Percentiles rank a stretch among this genome's conserved stretches.
These are phyloP conservation scores for Sclerurus mexicanus DNA, from an alignment of 2,113 vertebrate species.

Conservation along the genomic window DNA sequence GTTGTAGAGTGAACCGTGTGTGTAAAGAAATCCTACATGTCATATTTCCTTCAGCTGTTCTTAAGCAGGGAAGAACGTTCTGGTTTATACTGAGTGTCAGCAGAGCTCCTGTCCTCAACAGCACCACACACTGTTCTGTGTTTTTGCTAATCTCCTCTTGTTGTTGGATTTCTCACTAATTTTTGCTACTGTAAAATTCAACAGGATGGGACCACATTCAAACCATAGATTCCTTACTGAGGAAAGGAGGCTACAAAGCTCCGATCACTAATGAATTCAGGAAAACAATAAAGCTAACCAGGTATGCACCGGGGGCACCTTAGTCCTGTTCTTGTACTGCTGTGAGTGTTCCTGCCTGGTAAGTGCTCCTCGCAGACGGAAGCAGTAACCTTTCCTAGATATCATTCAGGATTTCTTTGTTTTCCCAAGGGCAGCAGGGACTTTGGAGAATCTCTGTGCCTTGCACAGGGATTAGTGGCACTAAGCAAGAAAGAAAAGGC, in stretches of 20 bases:
- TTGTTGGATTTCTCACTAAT: conserved; percentile 3
- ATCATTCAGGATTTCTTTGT: not conserved
- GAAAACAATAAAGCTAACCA: conserved; percentile 99
- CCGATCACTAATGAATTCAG: conserved; percentile 99
- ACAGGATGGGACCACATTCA: conserved; percentile 99
- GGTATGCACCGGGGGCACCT: conserved; percentile 73
- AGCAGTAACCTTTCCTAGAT: not conserved
- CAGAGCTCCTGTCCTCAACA: not conserved
- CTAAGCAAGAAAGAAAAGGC: not conserved
- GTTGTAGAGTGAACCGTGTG: not conserved
- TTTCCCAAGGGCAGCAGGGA: not conserved
- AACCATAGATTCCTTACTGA: conserved; percentile 99
- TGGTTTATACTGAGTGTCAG: not conserved
- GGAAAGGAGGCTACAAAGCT: conserved; percentile 99
- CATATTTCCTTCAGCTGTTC: not conserved
- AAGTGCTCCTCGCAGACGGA: not conserved
- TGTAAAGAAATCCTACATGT: not conserved
- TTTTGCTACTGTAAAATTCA: conserved; percentile 43
- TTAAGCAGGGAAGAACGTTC: not conserved
- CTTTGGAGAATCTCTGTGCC: not conserved
- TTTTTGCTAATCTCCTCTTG: not conserved
- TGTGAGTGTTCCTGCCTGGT: not conserved
- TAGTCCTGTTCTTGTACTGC: not conserved
- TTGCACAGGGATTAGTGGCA: not conserved
- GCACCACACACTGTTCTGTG: not conserved